Percentiles rank a stretch among this genome's conserved stretches.
phyloP scores from a whole-genome alignment of 1,140 invertebrate species.

The Triops longicaudatus region DNA sequence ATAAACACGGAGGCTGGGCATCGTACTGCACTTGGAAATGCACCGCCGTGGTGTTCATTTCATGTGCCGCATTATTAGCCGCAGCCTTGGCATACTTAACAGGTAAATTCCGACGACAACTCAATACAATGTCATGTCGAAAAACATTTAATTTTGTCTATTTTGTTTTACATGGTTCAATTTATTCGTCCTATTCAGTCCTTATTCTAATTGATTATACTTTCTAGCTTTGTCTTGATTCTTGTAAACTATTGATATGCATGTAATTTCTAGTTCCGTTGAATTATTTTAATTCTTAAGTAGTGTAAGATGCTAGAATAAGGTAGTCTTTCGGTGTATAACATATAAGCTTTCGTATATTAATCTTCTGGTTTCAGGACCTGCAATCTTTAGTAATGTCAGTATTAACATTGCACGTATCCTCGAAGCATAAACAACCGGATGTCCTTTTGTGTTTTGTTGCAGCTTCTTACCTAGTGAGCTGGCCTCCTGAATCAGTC shows the following conservation, averaged over 20 bases:
- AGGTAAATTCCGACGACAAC: constrained; percentile 49
- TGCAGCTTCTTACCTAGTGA: constrained; percentile 62
- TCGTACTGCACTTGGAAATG: constrained; percentile 80
- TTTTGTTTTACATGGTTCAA: background rate
- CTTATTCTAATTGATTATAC: background rate
- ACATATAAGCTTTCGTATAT: too few species aligned
- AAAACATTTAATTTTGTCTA: too few species aligned
- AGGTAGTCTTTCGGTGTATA: too few species aligned
- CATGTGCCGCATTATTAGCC: constrained; percentile 66
- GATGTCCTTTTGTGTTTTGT: constrained; percentile 48
- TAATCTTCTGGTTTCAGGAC: too few species aligned
- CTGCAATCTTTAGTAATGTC: too few species aligned
- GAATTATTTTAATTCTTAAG: too few species aligned
- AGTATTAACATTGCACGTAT: too few species aligned
- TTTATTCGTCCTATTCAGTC: background rate
- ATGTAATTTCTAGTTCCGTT: too few species aligned
- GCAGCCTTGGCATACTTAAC: constrained; percentile 77
- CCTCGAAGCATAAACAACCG: too few species aligned
- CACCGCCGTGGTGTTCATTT: constrained; percentile 73
- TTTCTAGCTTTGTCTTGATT: constrained; percentile 53
- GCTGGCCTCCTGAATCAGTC: constrained; percentile 66
- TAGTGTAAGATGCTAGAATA: too few species aligned
- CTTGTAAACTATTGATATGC: constrained; percentile 69
- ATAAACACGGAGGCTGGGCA: constrained; percentile 52
- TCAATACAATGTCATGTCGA: too few species aligned